Conservation (phyloP, 2,113 vertebrate species). For the Gymnarchus niloticus region DNA sequence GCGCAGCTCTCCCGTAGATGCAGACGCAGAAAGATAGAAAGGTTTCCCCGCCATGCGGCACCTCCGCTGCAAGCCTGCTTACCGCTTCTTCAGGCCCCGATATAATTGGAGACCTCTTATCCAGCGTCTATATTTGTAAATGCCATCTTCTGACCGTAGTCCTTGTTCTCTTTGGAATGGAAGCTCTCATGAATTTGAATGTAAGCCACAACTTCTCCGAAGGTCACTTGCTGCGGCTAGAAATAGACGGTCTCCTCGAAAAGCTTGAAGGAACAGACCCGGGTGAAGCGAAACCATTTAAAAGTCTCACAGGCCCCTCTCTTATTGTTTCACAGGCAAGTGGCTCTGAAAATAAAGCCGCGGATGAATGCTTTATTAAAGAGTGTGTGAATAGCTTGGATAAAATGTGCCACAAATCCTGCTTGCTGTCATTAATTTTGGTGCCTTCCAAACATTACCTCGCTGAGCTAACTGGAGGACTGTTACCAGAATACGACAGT, state of each 20-base stretch:
- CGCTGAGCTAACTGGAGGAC: not conserved
- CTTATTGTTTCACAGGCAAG: not conserved
- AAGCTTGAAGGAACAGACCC: not conserved
- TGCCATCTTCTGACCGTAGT: slow-evolving; percentile 12
- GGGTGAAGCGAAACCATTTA: slow-evolving; percentile 7
- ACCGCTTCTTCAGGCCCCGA: not conserved
- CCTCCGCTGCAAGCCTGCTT: not conserved
- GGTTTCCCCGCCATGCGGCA: not conserved
- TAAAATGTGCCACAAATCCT: not conserved
- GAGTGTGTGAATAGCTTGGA: not conserved
- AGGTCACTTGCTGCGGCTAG: slow-evolving; percentile 22
- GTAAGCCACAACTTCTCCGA: slow-evolving; percentile 14
- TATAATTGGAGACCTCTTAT: slow-evolving; percentile 27
- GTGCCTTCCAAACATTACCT: not conserved
- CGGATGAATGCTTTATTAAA: not conserved
- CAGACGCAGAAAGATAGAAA: not conserved
- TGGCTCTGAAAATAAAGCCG: slow-evolving; percentile 6
- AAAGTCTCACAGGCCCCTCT: not conserved
- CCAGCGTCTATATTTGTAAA: slow-evolving; percentile 9
- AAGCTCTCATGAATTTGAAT: slow-evolving; percentile 13
- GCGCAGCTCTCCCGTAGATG: not conserved
- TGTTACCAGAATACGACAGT: not conserved
- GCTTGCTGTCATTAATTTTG: not conserved
- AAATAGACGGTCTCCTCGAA: slow-evolving; percentile 21
- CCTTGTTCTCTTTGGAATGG: not conserved